A percentile compares a stretch with the other conserved stretches of the same genome.
Conservation (phyloP, 2,888 invertebrate genomes). For the Spialia ferax region DNA sequence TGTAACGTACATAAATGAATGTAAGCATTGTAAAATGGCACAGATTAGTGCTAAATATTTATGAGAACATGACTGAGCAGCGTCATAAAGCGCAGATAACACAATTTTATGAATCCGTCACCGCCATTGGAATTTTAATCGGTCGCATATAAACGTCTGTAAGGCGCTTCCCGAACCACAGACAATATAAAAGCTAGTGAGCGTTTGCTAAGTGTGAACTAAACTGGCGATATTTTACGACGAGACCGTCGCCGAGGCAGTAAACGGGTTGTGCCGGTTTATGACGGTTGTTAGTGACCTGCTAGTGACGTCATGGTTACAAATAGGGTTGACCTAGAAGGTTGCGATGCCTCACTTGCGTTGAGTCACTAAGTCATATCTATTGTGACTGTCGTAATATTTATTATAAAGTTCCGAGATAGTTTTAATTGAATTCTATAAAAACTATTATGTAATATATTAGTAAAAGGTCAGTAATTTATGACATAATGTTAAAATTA, state of each 20-base stretch:
- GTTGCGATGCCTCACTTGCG: neutral
- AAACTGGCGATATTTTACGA: slow-evolving; percentile 84
- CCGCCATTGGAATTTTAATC: neutral
- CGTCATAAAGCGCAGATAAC: neutral
- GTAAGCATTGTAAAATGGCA: too few relatives aligned
- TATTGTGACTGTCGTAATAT: neutral
- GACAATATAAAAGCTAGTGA: slow-evolving; percentile 46
- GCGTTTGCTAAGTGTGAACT: slow-evolving; percentile 72
- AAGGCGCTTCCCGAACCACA: neutral
- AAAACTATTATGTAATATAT: too few relatives aligned
- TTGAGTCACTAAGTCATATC: neutral
- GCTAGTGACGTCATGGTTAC: slow-evolving; percentile 51
- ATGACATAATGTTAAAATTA: too few relatives aligned
- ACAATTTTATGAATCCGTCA: neutral
- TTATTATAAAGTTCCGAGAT: neutral
- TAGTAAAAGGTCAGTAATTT: too few relatives aligned
- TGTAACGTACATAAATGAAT: too few relatives aligned
- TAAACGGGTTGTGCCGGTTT: slow-evolving; percentile 74
- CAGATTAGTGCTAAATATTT: too few relatives aligned
- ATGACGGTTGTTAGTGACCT: slow-evolving; percentile 68
- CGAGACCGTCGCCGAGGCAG: slow-evolving; percentile 69
- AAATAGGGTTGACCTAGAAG: slow-evolving; percentile 48
- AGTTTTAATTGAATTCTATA: too few relatives aligned
- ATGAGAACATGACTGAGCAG: neutral
- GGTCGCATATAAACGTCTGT: neutral